These are phyloP conservation scores for Leptobrachium ailaonicum DNA, from an alignment of 2,113 vertebrate species.

Conservation along the genomic window DNA sequence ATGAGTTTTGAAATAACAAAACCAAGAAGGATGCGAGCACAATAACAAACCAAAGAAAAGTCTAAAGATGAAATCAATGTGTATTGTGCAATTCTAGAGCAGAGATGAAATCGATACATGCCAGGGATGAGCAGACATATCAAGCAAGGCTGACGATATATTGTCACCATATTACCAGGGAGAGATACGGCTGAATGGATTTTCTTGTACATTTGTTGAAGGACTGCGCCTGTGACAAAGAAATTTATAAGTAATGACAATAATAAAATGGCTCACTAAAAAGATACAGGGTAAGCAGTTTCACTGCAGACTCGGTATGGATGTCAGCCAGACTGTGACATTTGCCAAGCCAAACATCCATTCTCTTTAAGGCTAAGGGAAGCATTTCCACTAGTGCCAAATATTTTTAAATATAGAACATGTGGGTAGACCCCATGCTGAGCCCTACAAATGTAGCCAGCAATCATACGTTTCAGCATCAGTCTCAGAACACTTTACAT, in stretches of 20 bases:
- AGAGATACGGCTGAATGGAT: neutral
- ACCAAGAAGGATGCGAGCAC: too few species aligned
- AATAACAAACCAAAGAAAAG: too few species aligned
- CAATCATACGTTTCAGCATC: neutral
- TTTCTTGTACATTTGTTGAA: neutral
- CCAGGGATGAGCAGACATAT: too few species aligned
- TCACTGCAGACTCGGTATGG: slow-evolving; percentile 3
- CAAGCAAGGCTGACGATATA: too few species aligned
- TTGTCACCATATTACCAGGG: neutral
- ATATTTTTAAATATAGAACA: neutral
- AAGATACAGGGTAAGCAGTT: slow-evolving; percentile 35
- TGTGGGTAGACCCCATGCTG: neutral
- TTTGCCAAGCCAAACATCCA: slow-evolving; percentile 32
- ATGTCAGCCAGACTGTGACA: neutral
- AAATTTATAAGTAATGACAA: slow-evolving; percentile 35
- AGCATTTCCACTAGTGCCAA: slow-evolving; percentile 1
- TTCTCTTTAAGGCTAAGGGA: neutral
- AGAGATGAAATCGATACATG: too few species aligned
- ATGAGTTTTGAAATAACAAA: too few species aligned
- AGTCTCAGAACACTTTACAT: neutral
- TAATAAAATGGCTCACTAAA: slow-evolving; percentile 15
- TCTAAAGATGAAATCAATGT: too few species aligned
- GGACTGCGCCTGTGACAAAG: neutral
- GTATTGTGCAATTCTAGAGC: too few species aligned
- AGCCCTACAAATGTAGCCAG: neutral